These are phyloP conservation scores for Brachylomia viminalis DNA, from an alignment of 2,888 invertebrate species.

Conservation along the genomic window DNA sequence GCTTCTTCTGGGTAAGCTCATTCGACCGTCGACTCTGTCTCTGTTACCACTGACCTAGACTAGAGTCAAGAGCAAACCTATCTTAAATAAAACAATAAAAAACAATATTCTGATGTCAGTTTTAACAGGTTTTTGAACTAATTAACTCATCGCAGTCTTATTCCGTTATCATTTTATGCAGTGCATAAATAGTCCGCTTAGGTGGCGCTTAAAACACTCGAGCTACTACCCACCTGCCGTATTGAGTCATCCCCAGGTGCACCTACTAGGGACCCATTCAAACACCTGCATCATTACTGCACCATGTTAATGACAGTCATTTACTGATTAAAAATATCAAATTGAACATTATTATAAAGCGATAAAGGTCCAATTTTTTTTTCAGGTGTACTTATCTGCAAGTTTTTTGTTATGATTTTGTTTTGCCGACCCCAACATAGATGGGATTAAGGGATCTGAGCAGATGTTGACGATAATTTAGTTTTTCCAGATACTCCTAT, in stretches of 20 bases:
- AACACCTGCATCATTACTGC: conserved; percentile 36
- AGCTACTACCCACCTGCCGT: conserved; percentile 31
- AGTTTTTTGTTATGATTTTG: not conserved
- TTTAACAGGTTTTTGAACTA: not conserved
- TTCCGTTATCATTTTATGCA: not conserved
- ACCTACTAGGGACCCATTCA: conserved; percentile 22
- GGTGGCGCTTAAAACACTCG: not conserved
- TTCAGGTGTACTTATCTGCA: not conserved
- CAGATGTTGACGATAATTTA: not conserved
- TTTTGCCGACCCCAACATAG: not conserved
- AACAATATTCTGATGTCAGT: not conserved
- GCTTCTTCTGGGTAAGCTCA: no score
- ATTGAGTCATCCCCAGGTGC: conserved; percentile 23
- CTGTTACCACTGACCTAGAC: no score
- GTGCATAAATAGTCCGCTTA: conserved; percentile 1
- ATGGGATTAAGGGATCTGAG: not conserved
- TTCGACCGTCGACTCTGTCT: no score
- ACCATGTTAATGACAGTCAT: conserved; percentile 9
- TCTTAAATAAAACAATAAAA: no score
- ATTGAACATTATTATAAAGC: conserved; percentile 15
- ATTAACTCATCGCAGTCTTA: not conserved
- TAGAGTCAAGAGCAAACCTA: no score
- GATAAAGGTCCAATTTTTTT: not conserved
- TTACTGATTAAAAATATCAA: conserved; percentile 15
- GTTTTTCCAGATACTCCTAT: not conserved